Base-by-base conservation (phyloP, 2,797 vertebrate species). In the Masticophis lateralis region DNA sequence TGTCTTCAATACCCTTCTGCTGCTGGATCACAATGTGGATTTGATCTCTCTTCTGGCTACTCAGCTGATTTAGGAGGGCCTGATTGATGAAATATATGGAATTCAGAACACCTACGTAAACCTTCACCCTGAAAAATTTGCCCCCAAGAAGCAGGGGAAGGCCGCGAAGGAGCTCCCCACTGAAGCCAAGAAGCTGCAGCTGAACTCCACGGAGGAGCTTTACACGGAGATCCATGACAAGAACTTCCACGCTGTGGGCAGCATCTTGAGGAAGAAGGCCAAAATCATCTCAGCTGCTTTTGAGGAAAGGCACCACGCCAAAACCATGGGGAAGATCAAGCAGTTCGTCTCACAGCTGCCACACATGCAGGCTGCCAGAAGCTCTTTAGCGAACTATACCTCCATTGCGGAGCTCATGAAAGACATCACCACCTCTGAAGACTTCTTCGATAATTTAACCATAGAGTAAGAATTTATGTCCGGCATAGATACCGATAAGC, bases 401-500 rank as follows among this genome's bases (percentile, higher is more conserved):
- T 99, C 99, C 0, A 98, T 99, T 6, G 99, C 99, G 0, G 99
- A 99, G 95, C 98, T 99, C 86, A 98, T 99, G 97, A 99, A 99
- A 94, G 99, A 99, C 59, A 98, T 99, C 95, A 99, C 99, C 74
- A 99, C 98, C 3, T 99, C 99, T 0, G 99, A 99, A 97, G 98
- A 98, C 91, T 99, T 99, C 97, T 99, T 99, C 95, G 99, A 99
- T 96, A 99, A 99, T 94, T 97, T 99, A 92, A 99, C 99, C 13
- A 99, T 99, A 97, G 99, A 99, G 94, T 99, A 99, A 96, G 99
- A 99, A 97, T 99, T 99, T 93, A 99, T 99, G 99, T 99, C 99
- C 10, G 99, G 99, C 94, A 98, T 99, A 74, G 99, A 99, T 95
- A 99, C 99, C 3, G 99, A 99, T 96, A 99, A 99, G 37, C 37